Percentiles rank a stretch among this genome's conserved stretches.
Conservation (phyloP, 2,888 invertebrate genomes). For the Rhogogaster chlorosoma region DNA sequence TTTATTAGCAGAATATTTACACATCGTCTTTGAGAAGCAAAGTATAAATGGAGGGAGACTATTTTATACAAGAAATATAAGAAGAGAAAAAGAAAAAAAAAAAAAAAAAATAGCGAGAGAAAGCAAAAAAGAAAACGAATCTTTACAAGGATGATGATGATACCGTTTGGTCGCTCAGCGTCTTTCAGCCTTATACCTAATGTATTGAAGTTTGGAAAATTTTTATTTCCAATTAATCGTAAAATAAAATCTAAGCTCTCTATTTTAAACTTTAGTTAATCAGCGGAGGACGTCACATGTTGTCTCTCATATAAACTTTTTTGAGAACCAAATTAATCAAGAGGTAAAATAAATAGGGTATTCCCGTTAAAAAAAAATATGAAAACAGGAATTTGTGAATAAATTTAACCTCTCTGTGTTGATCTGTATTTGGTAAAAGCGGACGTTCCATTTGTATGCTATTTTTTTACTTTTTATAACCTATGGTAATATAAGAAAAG, state of each 20-base stretch:
- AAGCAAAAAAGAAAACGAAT: background rate
- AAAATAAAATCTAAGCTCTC: background rate
- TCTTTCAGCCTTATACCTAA: background rate
- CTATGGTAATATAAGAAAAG: too few species aligned
- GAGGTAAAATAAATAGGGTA: background rate
- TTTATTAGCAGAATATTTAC: conserved; percentile 15
- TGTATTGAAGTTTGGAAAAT: background rate
- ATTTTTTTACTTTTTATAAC: too few species aligned
- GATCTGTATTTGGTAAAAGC: background rate
- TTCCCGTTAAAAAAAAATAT: background rate
- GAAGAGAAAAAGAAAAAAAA: background rate
- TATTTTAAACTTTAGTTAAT: background rate
- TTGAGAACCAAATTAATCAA: background rate
- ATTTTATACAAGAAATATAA: background rate
- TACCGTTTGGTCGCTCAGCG: background rate
- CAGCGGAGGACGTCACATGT: background rate
- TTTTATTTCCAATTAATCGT: background rate
- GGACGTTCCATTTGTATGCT: background rate
- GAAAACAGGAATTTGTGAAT: background rate
- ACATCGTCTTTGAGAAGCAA: background rate
- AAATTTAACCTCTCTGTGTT: background rate
- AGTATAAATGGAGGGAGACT: background rate
- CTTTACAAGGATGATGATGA: background rate
- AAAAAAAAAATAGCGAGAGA: background rate
- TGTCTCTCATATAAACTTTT: background rate